Evolutionary conservation across 2,888 invertebrate genomes (phyloP), one percentile per base, ranked within the genome.

Genomic region (Hyposoter didymator): DNA sequence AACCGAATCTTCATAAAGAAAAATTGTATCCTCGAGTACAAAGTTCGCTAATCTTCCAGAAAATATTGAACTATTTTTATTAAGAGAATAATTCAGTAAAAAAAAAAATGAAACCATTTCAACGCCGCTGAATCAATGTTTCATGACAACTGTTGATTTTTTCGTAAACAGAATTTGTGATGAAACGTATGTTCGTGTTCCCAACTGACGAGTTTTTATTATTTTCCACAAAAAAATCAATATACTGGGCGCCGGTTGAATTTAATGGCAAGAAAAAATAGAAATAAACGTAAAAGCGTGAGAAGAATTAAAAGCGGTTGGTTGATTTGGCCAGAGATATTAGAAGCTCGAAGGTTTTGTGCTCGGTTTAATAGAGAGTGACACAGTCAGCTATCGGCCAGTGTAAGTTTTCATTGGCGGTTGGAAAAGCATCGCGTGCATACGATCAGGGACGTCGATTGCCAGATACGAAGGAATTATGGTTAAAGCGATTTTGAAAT

Each of bases 331-430:
- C 55, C 39, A 19, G 73, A 62, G 73, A 78, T 78, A 74, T 52
- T 39, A 59, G 8, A 19, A 59, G 22, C 55, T 59, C 19, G 67
- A 59, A 59, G 69, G 47, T 78, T 32, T 73, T 49, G 28, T 17
- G 43, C 28, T 52, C 19, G 52, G 73, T 70, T 78, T 84, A 84
- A 82, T 55, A 74, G 78, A 78, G 45, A 49, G 45, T 75, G 84
- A 72, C 72, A 35, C 62, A 78, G 74, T 78, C 59, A 69, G 73
- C 49, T 22, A 45, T 62, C 22, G 66, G 8, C n/a, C 47, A 28
- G 62, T 17, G n/a, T 75, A 47, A 70, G 14, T 22, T 59, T 69
- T 43, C 35, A 55, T 55, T 32, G 19, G 19, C 35, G 17, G 52
- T 43, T 45, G 55, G 64, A 35, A 64, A 82, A 47, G 2, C 35